phyloP scores from a whole-genome alignment of 2,888 invertebrate species.

The Drosophila greeni region DNA sequence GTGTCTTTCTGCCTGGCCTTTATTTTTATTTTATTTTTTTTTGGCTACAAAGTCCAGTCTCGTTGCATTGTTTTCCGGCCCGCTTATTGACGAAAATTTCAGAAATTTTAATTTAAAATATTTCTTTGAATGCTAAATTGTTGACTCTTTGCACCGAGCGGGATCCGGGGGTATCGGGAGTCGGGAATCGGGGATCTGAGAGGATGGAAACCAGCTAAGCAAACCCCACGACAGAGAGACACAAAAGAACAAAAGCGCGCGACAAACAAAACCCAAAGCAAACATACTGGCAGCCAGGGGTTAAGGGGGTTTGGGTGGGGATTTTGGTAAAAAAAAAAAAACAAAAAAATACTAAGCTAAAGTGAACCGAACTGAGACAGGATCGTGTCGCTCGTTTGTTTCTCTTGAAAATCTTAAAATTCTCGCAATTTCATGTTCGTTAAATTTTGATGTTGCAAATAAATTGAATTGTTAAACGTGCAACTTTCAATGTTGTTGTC shows the following conservation, averaged over 20 bases:
- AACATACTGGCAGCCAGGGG: constrained; percentile 39
- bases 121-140: constrained; percentile 76
- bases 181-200: constrained; percentile 21
- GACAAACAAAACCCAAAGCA: constrained; percentile 69
- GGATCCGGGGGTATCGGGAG: constrained; percentile 27
- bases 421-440: constrained; percentile 79
- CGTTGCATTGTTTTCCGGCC: constrained; percentile 58
- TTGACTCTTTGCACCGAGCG: constrained; percentile 64
- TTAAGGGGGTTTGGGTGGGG: constrained; percentile 12
- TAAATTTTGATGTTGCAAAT: constrained; percentile 77
- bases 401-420: constrained; percentile 79
- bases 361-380: constrained; percentile 49
- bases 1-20: constrained; percentile 4
- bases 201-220: constrained; percentile 60
- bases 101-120: constrained; percentile 80
- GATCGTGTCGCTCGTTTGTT: constrained; percentile 79
- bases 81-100: constrained; percentile 76
- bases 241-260: constrained; percentile 69
- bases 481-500: constrained; percentile 72
- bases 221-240: constrained; percentile 65
- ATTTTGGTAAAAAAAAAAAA: constrained; percentile 9
- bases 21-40: background rate
- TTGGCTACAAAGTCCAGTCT: constrained; percentile 16
- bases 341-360: constrained; percentile 23
- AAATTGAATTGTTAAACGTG: constrained; percentile 79